These are phyloP conservation scores for Amaurobius ferox DNA, from an alignment of 2,888 invertebrate genomes.

Conservation along the genomic window DNA sequence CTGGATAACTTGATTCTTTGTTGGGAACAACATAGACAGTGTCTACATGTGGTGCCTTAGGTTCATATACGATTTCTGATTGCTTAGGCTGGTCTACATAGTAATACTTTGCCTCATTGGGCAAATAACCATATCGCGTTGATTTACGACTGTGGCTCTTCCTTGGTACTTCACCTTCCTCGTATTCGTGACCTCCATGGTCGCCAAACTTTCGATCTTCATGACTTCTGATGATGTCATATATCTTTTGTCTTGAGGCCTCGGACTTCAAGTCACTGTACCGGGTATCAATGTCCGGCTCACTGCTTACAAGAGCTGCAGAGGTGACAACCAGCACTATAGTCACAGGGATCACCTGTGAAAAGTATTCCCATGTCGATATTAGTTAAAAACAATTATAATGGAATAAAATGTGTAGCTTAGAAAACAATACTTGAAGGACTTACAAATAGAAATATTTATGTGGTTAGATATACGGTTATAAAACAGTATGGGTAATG, in stretches of 20 bases:
- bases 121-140: slow-evolving; percentile 31
- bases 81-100: background rate
- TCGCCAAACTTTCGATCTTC: slow-evolving; percentile 47
- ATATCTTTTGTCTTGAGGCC: slow-evolving; percentile 18
- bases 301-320: background rate
- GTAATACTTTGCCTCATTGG: background rate
- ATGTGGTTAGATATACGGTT: no score
- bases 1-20: background rate
- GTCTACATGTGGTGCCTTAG: background rate
- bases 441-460: no score
- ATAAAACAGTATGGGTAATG: no score
- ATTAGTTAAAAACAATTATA: no score
- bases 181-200: slow-evolving; percentile 62
- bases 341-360: slow-evolving; percentile 5
- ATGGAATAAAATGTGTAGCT: no score
- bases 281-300: background rate
- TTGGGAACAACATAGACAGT: background rate
- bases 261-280: slow-evolving; percentile 25
- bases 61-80: background rate
- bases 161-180: slow-evolving; percentile 38
- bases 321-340: background rate
- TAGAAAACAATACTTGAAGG: no score
- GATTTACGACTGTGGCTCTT: slow-evolving; percentile 3
- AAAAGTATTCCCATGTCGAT: background rate
- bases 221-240: slow-evolving; percentile 49